Base-by-base conservation (phyloP, 2,113 vertebrate genomes). In the Zonotrichia leucophrys region DNA sequence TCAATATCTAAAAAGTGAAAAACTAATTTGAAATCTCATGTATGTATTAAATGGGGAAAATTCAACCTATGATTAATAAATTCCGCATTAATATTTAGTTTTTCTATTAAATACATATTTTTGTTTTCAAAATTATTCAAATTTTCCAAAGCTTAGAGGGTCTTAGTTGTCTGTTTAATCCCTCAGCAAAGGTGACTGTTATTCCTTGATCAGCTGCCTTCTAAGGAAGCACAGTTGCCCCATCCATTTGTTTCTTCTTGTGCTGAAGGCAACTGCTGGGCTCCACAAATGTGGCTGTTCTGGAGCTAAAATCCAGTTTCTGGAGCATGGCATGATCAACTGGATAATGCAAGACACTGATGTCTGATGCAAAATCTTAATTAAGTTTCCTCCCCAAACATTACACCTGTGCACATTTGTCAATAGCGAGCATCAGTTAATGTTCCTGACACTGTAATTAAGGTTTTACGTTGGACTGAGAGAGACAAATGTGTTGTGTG, bases 381-480 rank as follows among this genome's bases (percentile, higher is more conserved):
- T 95, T 81, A 89, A 85, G 50, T 83, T 91, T 91, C 90, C 67
- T 92, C 78, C 93, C 82, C 69, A 92, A 90, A 83, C 68, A 83
- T 83, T 96, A 83, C 31, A 94, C 91, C 92, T 95, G 62, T 42
- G 83, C 81, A 24, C 66, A 53, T 87, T 91, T 89, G 81, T 80
- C 89, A 91, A 19, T 50, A 30, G 62, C 2, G 25, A 91, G 84
- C 84, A 83, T 82, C 83, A 80, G 72, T 67, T 73, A 37, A 58
- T 83, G 67, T 73, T 95, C 74, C 89, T 80, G 93, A 66, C 46
- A 3, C 78, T 55, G 1, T 89, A 92, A 87, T 89, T 79, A 79
- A 55, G 89, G 81, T 28, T 85, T 95, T 82, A 8, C 3, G 2
- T 87, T 2, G 37, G 64, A 53, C 33, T 52, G 86, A 85, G 78